phyloP scores from a whole-genome alignment of 2,797 vertebrate species.

The Clarias laeviceps region DNA sequence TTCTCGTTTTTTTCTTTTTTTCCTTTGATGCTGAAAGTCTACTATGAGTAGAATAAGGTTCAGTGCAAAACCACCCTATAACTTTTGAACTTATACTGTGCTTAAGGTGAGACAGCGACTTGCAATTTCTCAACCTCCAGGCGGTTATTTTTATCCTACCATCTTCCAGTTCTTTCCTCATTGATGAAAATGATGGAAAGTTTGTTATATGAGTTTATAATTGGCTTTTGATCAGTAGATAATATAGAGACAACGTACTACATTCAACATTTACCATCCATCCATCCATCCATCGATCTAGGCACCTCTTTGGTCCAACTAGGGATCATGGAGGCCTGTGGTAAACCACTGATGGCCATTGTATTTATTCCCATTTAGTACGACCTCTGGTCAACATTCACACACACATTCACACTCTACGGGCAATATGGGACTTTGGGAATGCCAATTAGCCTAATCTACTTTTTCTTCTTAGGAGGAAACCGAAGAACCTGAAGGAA shows the following conservation, averaged over 20 bases:
- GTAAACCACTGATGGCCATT: no score
- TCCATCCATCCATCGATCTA: no score
- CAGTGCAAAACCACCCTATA: neutral
- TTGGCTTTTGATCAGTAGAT: neutral
- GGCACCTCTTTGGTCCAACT: no score
- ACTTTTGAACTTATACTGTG: neutral
- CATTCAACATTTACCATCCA: no score
- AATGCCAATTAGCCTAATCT: no score
- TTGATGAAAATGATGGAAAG: neutral
- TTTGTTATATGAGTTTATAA: neutral
- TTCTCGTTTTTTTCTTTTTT: neutral
- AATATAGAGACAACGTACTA: neutral
- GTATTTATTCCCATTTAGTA: no score
- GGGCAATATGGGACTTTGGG: no score
- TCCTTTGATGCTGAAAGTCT: neutral
- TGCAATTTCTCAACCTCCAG: neutral
- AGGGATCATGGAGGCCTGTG: no score
- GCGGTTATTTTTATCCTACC: neutral
- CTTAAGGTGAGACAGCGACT: neutral
- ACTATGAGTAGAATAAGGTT: neutral
- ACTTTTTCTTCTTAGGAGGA: no score
- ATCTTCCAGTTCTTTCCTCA: neutral
- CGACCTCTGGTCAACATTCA: no score
- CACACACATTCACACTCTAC: no score
- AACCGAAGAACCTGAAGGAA: no score